Percentiles rank a stretch among this genome's conserved stretches.
Conservation (phyloP, 2,113 vertebrate genomes). For the Heloderma charlesbogerti region DNA sequence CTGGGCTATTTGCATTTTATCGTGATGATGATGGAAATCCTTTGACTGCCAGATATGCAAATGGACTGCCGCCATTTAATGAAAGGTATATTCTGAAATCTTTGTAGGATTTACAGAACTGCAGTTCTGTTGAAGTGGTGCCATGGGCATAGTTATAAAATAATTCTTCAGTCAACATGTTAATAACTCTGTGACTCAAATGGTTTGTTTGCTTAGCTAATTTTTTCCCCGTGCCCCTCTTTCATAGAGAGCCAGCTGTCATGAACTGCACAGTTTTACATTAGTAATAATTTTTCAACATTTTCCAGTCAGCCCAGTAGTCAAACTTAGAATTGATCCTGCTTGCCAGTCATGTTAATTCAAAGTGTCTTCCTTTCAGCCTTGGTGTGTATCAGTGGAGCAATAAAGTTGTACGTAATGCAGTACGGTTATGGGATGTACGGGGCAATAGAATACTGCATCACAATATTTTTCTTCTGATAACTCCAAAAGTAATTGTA, state of each 20-base stretch:
- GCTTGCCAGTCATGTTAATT: slow-evolving; percentile 28
- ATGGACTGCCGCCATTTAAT: slow-evolving; percentile 93
- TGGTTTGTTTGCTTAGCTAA: neutral
- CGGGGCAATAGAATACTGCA: slow-evolving; percentile 84
- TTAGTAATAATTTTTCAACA: neutral
- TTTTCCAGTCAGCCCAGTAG: neutral
- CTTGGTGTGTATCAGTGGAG: slow-evolving; percentile 98
- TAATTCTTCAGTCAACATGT: neutral
- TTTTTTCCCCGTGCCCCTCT: neutral
- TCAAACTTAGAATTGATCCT: neutral
- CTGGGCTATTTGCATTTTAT: slow-evolving; percentile 97
- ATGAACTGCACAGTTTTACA: neutral
- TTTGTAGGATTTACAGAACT: neutral
- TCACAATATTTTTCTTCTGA: slow-evolving; percentile 89
- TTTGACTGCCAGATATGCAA: slow-evolving; percentile 88
- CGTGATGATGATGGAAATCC: slow-evolving; percentile 92
- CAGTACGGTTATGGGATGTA: slow-evolving; percentile 88
- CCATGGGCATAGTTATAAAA: neutral
- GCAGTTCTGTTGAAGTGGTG: neutral
- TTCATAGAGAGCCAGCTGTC: neutral
- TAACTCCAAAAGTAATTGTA: slow-evolving; percentile 93
- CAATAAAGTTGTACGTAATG: slow-evolving; percentile 84
- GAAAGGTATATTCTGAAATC: slow-evolving; percentile 82
- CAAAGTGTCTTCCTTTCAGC: slow-evolving; percentile 74
- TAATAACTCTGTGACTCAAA: neutral